Evolutionary conservation across 2,797 vertebrate genomes (phyloP), one percentile per base, ranked within the genome.

Genomic region (Pelobates cultripes): DNA sequence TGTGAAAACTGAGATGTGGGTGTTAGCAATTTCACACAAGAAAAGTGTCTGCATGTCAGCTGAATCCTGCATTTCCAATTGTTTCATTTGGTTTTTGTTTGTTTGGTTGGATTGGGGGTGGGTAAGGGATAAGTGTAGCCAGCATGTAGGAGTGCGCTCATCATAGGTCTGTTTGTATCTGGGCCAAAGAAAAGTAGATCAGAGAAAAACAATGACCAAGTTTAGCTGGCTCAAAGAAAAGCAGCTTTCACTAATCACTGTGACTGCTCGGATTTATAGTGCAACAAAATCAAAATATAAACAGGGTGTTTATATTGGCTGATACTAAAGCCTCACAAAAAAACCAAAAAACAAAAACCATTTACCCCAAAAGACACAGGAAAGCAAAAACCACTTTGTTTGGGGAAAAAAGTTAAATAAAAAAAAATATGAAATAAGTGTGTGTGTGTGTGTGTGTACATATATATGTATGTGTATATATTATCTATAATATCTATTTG

Each of bases 191-290:
- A 76, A 82, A 82, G 68, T 28, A 72, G 80, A 77, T 81, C 73
- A 76, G 73, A 76, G 45, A 44, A 67, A 77, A 82, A 82, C 67
- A 75, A 77, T 71, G 70, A 70, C 10, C 55, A 71, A 72, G 73
- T 77, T 77, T 57, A 82, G 68, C 80, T 81, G 80, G 80, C 80
- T 82, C 45, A 77, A 67, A 71, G 74, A 72, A 82, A 82, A 82
- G 74, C 80, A 57, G 80, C 80, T 82, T 82, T 82, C 69, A 77
- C 74, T 82, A 82, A 82, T 82, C 80, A 72, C 80, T 66, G 55
- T 3, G 67, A 51, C 57, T 64, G 79, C 79, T 63, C 57, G 70
- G 74, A 17, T 77, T 77, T 77, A 72, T 71, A 69, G 57, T 42
- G 44, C 68, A 76, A 28, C 55, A 70, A 61, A 28, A 81, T 70